Evolutionary conservation across 2,888 invertebrate genomes (phyloP), one percentile per base, ranked within the genome.

Genomic region (Silvanus unidentatus): DNA sequence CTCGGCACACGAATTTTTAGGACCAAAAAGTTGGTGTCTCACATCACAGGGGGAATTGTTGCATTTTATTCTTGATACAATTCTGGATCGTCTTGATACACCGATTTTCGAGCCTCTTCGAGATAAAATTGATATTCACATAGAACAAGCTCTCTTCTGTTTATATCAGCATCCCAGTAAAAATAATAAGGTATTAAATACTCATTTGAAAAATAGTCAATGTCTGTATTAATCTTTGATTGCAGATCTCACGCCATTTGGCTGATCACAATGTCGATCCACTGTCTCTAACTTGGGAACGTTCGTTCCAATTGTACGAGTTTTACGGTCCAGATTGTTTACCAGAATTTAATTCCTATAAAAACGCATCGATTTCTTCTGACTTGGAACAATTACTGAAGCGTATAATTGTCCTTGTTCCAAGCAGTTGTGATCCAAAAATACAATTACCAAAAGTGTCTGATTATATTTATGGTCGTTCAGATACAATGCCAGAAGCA

Each of bases 121-220:
- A 37, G 82, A 84, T 59, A 82, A 84, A 63, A 77, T 92, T 1
- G 80, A 80, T 47, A 84, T 86, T 55, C 82, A 86, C 54, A 75
- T 94, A 62, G 95, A 95, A 62, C 95, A 96, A 72, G 79, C 84
- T 48, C 77, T 86, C 47, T 93, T 81, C 68, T 96, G 96, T 67
- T 73, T 96, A 1, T 95, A 87, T 68, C 85, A 86, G 1, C 87
- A 89, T 72, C 88, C 88, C 1, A 82, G 79, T 45, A 86, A 81
- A 63, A 84, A 83, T 60, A 80, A 75, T 42, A 81, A 80, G 63
- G 77, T 75, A 53, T n/a, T n/a, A n/a, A n/a, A n/a, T n/a, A n/a
- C n/a, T n/a, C n/a, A n/a, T 62, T 54, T 2, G n/a, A n/a, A 42
- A 42, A 39, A 13, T n/a, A n/a, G n/a, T n/a, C n/a, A n/a, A n/a